Evolutionary conservation across 2,888 invertebrate genomes (phyloP), one percentile per base, ranked within the genome.

Genomic region (Archips xylosteana): DNA sequence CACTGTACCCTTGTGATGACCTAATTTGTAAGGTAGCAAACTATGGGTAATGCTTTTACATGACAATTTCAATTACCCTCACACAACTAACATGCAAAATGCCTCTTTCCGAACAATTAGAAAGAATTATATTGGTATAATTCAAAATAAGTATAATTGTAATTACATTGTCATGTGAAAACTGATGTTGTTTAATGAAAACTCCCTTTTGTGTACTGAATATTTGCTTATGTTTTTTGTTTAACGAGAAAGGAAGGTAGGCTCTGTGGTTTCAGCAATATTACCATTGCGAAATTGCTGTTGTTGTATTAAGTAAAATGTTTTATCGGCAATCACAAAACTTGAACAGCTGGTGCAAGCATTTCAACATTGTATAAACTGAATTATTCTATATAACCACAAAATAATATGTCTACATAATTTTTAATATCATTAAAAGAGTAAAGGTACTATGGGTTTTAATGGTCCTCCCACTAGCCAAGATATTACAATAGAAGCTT

Each of bases 351-450:
- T 90, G 91, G 86, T 88, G 87, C 87, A 87, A 89, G 86, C 88
- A 89, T 85, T 85, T 89, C 85, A 88, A 88, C 88, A 87, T 89
- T 93, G 92, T 93, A 92, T 93, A 92, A 92, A 93, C 89, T 90
- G 90, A 90, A 90, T 89, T 89, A 92, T 90, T 89, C 87, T 92
- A 92, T 94, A 92, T 94, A 94, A 93, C 94, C 93, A 89, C 86
- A 90, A 92, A 91, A 92, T 92, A 92, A 90, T 91, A 91, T 92
- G 93, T 92, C 92, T 92, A 92, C 89, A 90, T 93, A 93, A 93
- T 92, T 92, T 92, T 92, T 91, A 88, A 92, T 90, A 91, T 92
- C 81, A 85, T 85, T 83, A 92, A 92, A 82, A 91, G 34, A 91
- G 83, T 90, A 89, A 90, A 88, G 84, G 83, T 86, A 87, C 81